Conservation (phyloP, 2,113 vertebrate species). For the Coptodon bakossiorum region DNA sequence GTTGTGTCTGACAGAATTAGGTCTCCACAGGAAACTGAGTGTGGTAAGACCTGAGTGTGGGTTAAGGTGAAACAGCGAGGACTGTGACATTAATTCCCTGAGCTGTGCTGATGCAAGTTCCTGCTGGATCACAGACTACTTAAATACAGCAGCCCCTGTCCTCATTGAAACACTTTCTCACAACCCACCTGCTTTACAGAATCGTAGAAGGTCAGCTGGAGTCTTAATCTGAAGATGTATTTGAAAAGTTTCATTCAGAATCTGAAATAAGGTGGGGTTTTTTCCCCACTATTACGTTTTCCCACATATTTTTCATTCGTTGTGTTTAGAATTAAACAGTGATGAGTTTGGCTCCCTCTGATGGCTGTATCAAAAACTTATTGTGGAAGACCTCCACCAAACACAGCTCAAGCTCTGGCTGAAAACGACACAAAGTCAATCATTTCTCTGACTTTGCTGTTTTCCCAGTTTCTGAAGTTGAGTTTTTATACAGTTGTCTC, state of each 20-base stretch:
- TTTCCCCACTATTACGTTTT: fast-evolving
- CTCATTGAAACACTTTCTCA: neutral
- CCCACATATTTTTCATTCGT: neutral
- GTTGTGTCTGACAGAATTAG: conserved; percentile 68
- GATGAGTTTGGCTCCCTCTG: neutral
- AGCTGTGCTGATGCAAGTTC: conserved; percentile 60
- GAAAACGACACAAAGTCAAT: neutral
- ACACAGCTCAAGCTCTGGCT: neutral
- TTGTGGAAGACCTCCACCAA: neutral
- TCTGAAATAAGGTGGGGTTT: neutral
- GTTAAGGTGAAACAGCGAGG: conserved; percentile 59
- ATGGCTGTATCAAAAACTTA: neutral
- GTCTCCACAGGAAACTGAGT: conserved; percentile 62
- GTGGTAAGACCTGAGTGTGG: conserved; percentile 46
- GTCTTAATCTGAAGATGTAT: neutral
- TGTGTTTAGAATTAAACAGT: neutral
- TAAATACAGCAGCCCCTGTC: conserved; percentile 36
- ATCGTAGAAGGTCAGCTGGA: fast-evolving
- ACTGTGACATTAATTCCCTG: conserved; percentile 72
- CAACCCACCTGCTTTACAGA: neutral
- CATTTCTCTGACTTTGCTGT: neutral
- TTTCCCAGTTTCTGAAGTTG: neutral
- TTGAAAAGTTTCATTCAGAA: neutral
- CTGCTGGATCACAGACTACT: conserved; percentile 48
- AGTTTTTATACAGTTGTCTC: neutral